phyloP scores from a whole-genome alignment of 2,888 invertebrate species.

The Chrysodeixis includens region DNA sequence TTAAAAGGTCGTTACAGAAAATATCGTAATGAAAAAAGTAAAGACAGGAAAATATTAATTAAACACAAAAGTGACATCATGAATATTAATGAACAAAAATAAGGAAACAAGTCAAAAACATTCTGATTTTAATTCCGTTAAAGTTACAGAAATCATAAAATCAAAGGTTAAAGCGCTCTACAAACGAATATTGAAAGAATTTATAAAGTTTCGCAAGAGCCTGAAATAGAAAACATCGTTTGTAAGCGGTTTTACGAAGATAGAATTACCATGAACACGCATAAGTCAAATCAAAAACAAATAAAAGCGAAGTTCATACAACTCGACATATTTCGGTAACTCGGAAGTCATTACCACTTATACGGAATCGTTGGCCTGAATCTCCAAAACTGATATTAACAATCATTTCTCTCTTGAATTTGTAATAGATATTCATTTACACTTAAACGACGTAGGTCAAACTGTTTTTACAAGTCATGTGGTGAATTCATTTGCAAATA shows the following conservation, averaged over 20 bases:
- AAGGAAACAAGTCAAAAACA: slow-evolving; percentile 31
- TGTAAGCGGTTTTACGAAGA: slow-evolving; percentile 16
- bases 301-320: slow-evolving; percentile 44
- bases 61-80: slow-evolving; percentile 15
- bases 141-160: slow-evolving; percentile 24
- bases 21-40: neutral
- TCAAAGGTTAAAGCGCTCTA: neutral
- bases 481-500: neutral
- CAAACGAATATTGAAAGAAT: slow-evolving; percentile 10
- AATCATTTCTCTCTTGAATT: slow-evolving; percentile 32
- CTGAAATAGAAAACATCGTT: neutral
- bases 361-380: slow-evolving; percentile 34
- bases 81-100: slow-evolving; percentile 25
- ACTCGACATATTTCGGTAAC: slow-evolving; percentile 47
- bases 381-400: slow-evolving; percentile 34
- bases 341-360: slow-evolving; percentile 52
- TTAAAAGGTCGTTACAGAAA: neutral
- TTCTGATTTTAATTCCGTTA: slow-evolving; percentile 26
- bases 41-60: slow-evolving; percentile 11
- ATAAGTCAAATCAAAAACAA: slow-evolving; percentile 49
- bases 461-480: neutral
- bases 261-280: slow-evolving; percentile 46
- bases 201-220: neutral
- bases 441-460: neutral
- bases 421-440: slow-evolving; percentile 12